These are phyloP conservation scores for Halcyon smyrnensis DNA, from an alignment of 2,797 vertebrate genomes.

Conservation along the genomic window DNA sequence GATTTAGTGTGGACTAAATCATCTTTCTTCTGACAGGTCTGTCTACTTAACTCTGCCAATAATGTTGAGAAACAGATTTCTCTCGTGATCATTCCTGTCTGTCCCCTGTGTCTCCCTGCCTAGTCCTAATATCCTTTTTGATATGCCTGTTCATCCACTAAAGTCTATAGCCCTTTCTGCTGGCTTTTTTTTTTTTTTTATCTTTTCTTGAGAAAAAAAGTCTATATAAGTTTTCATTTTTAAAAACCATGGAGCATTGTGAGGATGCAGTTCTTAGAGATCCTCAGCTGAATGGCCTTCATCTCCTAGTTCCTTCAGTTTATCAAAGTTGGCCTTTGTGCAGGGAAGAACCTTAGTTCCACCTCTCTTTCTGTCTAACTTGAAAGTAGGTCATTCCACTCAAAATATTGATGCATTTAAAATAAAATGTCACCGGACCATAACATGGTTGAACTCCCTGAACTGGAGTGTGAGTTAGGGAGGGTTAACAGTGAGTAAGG, in stretches of 20 bases:
- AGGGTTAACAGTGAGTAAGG: neutral
- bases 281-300: neutral
- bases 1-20: neutral
- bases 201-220: neutral
- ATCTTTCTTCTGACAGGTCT: neutral
- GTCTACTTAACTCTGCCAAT: neutral
- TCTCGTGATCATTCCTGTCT: neutral
- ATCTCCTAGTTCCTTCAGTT: neutral
- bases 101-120: neutral
- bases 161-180: neutral
- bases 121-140: neutral
- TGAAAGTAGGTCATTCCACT: neutral
- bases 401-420: neutral
- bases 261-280: neutral
- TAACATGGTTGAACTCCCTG: neutral
- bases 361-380: neutral
- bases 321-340: neutral
- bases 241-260: accelerated
- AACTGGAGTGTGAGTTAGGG: neutral
- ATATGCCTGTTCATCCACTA: neutral
- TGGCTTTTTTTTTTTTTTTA: neutral
- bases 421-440: neutral
- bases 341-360: neutral
- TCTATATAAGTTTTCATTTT: neutral
- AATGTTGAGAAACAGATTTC: neutral